phyloP scores from a whole-genome alignment of 2,797 vertebrate genomes.

The Threskiornis aethiopicus region DNA sequence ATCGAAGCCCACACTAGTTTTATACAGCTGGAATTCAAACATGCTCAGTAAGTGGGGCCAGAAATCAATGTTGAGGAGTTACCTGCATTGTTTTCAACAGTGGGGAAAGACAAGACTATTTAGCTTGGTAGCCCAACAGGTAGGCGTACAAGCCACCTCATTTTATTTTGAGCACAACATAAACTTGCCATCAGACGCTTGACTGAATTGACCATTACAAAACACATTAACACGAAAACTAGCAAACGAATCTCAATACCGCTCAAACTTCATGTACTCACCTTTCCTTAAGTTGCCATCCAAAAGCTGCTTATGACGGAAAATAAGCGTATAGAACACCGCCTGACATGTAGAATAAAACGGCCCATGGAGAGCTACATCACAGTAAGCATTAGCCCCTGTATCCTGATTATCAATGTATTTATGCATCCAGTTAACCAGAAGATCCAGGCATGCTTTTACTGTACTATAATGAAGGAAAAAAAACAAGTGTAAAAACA shows the following conservation, averaged over 20 bases:
- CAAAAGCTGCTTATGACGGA: constrained; percentile 87
- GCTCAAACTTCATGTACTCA: constrained; percentile 29
- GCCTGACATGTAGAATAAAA: constrained; percentile 93
- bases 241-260: neutral
- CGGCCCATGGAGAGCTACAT: constrained; percentile 86
- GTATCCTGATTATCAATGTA: constrained; percentile 91
- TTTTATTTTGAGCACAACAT: neutral
- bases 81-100: neutral
- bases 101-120: neutral
- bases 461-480: constrained; percentile 72
- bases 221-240: neutral
- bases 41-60: neutral
- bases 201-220: neutral
- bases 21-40: neutral
- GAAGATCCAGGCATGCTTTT: constrained; percentile 89
- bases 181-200: neutral
- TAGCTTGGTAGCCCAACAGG: neutral
- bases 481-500: neutral
- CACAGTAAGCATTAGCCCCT: constrained; percentile 85
- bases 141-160: neutral
- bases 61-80: neutral
- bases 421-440: constrained; percentile 89
- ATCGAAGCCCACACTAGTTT: neutral
- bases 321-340: constrained; percentile 90
- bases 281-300: constrained; percentile 91